A percentile compares a stretch with the other conserved stretches of the same genome.
Evolutionary conservation across 2,797 vertebrate species (phyloP).

Genomic region (Poecilia gillii): DNA sequence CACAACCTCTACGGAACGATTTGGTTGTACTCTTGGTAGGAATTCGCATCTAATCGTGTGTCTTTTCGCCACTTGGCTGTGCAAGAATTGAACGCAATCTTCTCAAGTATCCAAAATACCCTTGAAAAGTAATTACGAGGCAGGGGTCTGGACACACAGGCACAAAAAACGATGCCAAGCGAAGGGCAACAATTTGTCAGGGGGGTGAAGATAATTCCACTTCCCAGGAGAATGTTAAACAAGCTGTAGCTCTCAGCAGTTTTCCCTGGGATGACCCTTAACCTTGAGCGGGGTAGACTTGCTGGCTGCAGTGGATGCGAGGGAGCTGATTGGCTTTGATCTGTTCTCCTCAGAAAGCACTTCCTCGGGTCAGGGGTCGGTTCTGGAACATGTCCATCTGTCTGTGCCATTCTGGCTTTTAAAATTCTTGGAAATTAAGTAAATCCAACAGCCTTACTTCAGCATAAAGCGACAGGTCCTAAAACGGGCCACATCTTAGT

Average conservation of each 20-base stretch:
- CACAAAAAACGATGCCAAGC: slow-evolving; percentile 47
- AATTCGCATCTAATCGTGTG: slow-evolving; percentile 59
- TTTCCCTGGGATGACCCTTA: slow-evolving; percentile 74
- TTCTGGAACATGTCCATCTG: slow-evolving; percentile 85
- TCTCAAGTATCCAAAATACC: slow-evolving; percentile 34
- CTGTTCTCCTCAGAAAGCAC: slow-evolving; percentile 77
- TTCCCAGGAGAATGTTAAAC: slow-evolving; percentile 77
- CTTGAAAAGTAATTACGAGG: slow-evolving; percentile 32
- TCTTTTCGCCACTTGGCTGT: slow-evolving; percentile 33
- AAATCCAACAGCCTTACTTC: slow-evolving; percentile 71
- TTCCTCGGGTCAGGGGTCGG: slow-evolving; percentile 82
- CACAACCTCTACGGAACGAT: slow-evolving; percentile 56
- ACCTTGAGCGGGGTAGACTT: slow-evolving; percentile 77
- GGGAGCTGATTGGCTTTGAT: slow-evolving; percentile 86
- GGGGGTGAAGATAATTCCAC: slow-evolving; percentile 73
- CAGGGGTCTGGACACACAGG: slow-evolving; percentile 38
- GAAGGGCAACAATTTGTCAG: slow-evolving; percentile 72
- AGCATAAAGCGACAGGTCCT: slow-evolving; percentile 45
- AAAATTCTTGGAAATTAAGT: slow-evolving; percentile 83
- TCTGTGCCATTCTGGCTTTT: slow-evolving; percentile 82
- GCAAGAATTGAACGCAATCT: slow-evolving; percentile 38
- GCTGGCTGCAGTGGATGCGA: slow-evolving; percentile 75
- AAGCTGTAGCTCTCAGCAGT: slow-evolving; percentile 71
- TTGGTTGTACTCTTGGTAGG: slow-evolving; percentile 55
- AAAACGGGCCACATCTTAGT: slow-evolving; percentile 43